Conservation (phyloP, 2,797 vertebrate species). For the Phataginus tetradactyla region DNA sequence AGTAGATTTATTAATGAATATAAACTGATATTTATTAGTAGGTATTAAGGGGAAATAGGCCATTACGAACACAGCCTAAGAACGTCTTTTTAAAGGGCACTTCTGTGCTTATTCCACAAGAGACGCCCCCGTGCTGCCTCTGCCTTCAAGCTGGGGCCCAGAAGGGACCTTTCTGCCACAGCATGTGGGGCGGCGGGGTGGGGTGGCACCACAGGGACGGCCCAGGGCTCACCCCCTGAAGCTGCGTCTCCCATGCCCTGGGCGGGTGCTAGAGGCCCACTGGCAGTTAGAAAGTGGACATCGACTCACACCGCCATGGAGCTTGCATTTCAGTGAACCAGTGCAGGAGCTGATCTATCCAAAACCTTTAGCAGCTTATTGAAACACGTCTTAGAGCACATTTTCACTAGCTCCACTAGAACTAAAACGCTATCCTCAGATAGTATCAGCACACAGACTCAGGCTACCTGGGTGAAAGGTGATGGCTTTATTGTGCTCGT, state of each 20-base stretch:
- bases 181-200: no score
- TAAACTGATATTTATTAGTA: no score
- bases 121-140: no score
- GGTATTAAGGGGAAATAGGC: background rate
- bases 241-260: rapidly evolving
- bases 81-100: rapidly evolving
- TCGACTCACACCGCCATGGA: no score
- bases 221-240: no score
- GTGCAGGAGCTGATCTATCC: rapidly evolving
- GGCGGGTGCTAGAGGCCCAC: rapidly evolving
- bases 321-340: rapidly evolving
- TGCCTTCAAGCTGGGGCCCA: background rate
- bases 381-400: rapidly evolving
- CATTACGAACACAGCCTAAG: rapidly evolving
- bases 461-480: no score
- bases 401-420: background rate
- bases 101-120: no score
- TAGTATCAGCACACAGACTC: no score
- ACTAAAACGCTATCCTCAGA: no score
- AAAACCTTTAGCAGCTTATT: background rate
- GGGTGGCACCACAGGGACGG: no score
- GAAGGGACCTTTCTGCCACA: no score
- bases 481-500: rapidly evolving
- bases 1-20: no score
- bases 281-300: background rate